Evolutionary conservation across 2,797 vertebrate species (phyloP).

Genomic region (Muraenolepis orangiensis): DNA sequence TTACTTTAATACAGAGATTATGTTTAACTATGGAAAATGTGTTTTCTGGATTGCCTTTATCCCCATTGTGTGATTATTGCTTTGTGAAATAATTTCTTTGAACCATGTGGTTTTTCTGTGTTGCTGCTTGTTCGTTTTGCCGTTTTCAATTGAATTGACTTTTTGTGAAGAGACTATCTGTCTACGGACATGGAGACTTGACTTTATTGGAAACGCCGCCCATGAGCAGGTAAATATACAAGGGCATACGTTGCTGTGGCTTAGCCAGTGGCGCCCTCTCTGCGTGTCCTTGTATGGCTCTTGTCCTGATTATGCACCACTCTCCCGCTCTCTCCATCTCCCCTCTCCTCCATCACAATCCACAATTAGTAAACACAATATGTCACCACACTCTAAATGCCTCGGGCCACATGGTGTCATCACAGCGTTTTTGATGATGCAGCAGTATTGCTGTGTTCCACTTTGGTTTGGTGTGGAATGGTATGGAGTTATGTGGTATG

Average conservation of each 20-base stretch:
- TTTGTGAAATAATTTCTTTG: background rate
- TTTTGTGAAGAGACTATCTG: background rate
- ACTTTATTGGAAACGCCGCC: background rate
- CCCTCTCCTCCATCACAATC: constrained; percentile 34
- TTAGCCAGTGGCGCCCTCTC: background rate
- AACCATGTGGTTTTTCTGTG: background rate
- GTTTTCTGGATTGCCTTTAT: background rate
- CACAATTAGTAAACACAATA: constrained; percentile 35
- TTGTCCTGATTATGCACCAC: constrained; percentile 16
- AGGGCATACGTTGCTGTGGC: background rate
- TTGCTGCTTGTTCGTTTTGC: background rate
- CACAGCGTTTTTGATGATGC: background rate
- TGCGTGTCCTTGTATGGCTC: constrained; percentile 4
- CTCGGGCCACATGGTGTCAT: background rate
- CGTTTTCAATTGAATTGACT: background rate
- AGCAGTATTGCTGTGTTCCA: background rate
- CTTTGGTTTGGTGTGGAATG: background rate
- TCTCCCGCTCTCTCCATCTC: constrained; percentile 4
- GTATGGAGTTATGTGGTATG: background rate
- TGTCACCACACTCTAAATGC: background rate
- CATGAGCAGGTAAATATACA: background rate
- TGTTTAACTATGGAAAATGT: background rate
- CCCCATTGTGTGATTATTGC: background rate
- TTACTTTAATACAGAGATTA: background rate
- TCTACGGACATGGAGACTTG: background rate